Evolutionary conservation across 2,888 invertebrate species (phyloP).

Genomic region (Drosophila neoperkinsi): DNA sequence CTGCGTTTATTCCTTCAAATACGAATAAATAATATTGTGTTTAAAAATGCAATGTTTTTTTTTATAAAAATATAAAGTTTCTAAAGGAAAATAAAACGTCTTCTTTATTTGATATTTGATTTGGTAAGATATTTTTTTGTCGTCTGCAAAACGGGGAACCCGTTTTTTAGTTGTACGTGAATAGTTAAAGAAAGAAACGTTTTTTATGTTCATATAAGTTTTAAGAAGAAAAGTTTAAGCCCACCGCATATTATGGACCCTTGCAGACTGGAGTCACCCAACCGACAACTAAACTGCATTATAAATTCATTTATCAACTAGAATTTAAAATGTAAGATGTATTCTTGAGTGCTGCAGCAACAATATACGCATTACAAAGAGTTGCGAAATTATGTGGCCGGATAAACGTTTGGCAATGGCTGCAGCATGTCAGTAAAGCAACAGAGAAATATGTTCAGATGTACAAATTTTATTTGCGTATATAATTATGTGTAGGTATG

Average conservation of each 20-base stretch:
- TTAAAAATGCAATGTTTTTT: background rate
- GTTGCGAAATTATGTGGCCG: background rate
- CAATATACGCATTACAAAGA: background rate
- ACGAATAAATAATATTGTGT: background rate
- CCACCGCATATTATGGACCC: background rate
- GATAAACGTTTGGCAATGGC: background rate
- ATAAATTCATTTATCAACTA: background rate
- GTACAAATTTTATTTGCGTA: constrained; percentile 38
- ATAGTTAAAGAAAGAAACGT: too few relatives aligned
- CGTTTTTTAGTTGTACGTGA: too few relatives aligned
- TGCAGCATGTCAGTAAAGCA: background rate
- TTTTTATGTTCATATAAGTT: background rate
- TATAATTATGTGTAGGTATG: background rate
- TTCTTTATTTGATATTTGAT: too few relatives aligned
- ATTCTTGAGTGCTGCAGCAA: background rate
- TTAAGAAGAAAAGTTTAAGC: background rate
- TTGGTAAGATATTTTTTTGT: too few relatives aligned
- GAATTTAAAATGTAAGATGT: background rate
- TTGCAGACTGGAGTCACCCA: background rate
- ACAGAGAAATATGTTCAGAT: background rate
- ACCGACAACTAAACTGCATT: background rate
- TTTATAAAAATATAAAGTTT: background rate
- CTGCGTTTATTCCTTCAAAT: background rate
- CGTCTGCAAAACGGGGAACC: too few relatives aligned
- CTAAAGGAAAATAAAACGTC: background rate